Conservation (phyloP, 2,113 vertebrate species). For the Hemibagrus wyckioides region DNA sequence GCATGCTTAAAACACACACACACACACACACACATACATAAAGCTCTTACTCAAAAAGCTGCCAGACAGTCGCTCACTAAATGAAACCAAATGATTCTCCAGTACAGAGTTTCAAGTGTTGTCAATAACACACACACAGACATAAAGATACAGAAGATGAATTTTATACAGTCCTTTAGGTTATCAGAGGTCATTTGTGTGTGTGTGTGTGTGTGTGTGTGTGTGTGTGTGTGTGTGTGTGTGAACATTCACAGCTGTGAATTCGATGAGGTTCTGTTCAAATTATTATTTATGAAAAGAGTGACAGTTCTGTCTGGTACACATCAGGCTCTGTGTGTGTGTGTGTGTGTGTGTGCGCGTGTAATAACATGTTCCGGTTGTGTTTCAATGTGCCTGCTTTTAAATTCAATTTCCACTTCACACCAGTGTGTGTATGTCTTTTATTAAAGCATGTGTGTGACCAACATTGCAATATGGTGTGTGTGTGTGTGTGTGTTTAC, state of each 20-base stretch:
- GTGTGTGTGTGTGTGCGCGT: background rate
- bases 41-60: too few relatives aligned
- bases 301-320: conserved; percentile 1
- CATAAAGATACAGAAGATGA: background rate
- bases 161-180: background rate
- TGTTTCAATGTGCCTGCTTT: background rate
- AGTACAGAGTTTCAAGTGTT: conserved; percentile 2
- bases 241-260: background rate
- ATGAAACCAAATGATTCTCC: conserved; percentile 2
- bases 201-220: conserved; percentile 5
- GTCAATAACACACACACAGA: background rate
- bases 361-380: conserved; percentile 1
- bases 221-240: background rate
- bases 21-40: too few relatives aligned
- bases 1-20: background rate
- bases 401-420: background rate
- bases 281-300: conserved; percentile 14
- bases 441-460: conserved; percentile 1
- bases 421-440: background rate
- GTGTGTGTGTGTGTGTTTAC: background rate
- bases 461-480: background rate
- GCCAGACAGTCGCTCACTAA: background rate
- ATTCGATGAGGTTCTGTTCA: background rate
- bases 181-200: background rate
- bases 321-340: too few relatives aligned